Conservation (phyloP, 2,797 vertebrate genomes). For the Crocodylus rhombifer region DNA sequence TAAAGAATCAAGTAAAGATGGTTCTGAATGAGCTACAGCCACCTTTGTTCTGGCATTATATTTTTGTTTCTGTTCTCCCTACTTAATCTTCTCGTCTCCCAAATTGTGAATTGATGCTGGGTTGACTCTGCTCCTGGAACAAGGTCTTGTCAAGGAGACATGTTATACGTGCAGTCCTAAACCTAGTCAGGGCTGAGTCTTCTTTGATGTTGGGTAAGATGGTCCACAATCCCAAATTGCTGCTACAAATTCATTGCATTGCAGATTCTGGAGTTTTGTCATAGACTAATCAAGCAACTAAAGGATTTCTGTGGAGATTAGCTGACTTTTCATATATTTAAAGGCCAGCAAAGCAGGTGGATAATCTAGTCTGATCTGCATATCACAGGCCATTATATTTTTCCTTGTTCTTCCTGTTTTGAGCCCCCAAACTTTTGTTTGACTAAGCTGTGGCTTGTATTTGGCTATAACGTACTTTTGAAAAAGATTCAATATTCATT, state of each 20-base stretch:
- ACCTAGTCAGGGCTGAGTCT: not conserved
- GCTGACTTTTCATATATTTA: not conserved
- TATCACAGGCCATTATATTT: not conserved
- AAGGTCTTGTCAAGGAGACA: not conserved
- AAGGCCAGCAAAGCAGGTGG: not conserved
- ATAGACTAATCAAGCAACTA: no score
- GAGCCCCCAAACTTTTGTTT: not conserved
- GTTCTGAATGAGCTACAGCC: not conserved
- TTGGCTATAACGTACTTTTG: not conserved
- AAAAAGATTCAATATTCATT: not conserved
- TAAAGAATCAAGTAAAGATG: not conserved
- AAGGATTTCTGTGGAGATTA: not conserved
- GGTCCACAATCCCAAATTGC: not conserved
- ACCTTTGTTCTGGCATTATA: fast-evolving
- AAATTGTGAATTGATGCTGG: not conserved
- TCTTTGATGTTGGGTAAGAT: not conserved
- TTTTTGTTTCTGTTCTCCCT: not conserved
- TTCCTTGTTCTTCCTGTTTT: not conserved
- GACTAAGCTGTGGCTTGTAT: not conserved
- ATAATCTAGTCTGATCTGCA: not conserved
- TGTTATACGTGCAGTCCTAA: not conserved
- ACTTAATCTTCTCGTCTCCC: not conserved
- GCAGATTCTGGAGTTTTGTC: not conserved
- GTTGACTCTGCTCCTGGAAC: not conserved
- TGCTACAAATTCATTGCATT: not conserved